Evolutionary conservation across 92 coral and sea anemone species (phyloP), one percentile per base, ranked within the genome.

Genomic region (Epizoanthus illoricatus): DNA sequence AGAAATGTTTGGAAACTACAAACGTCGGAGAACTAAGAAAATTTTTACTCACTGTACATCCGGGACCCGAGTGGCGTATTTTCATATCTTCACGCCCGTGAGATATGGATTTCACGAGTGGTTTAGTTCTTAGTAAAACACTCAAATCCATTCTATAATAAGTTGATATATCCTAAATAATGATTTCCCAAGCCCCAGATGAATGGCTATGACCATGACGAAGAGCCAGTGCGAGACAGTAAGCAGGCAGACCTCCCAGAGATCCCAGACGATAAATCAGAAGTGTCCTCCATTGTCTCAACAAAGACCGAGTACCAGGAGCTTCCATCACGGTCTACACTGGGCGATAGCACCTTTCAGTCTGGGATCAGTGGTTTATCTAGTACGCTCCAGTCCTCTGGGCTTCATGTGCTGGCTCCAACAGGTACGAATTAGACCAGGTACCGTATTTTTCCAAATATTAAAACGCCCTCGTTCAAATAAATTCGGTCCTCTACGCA

Each of bases 301-400:
- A 93, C 87, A 67, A 85, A 89, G 70, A 93, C 97, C 36, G 97
- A 93, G 79, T 93, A 93, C 69, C 92, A 82, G 16, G 97, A 93
- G 42, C 89, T 93, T 74, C 97, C 97, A 5, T 88, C 89, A 71
- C 86, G 94, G 66, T 90, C 97, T 49, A 88, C 97, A 7, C 64
- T 93, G 18, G 63, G 74, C 3, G 82, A 84, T 67, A 84, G 92
- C 40, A 90, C 92, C 43, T 67, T 86, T 24, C 52, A 84, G 20
- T 86, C 89, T 4, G 73, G 59, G 20, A 36, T 23, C 36, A 24
- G 60, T 43, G 52, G 9, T 5, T 42, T 78, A 24, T n/a, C 81
- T 0, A 28, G 33, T 28, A 76, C 21, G 0, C 33, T 41, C 20
- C 20, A 66, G 33, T 64, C 82, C 5, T 42, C 52, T 28, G 82